Evolutionary conservation across 2,888 invertebrate species (phyloP).

Genomic region (Athripsodes cinereus): DNA sequence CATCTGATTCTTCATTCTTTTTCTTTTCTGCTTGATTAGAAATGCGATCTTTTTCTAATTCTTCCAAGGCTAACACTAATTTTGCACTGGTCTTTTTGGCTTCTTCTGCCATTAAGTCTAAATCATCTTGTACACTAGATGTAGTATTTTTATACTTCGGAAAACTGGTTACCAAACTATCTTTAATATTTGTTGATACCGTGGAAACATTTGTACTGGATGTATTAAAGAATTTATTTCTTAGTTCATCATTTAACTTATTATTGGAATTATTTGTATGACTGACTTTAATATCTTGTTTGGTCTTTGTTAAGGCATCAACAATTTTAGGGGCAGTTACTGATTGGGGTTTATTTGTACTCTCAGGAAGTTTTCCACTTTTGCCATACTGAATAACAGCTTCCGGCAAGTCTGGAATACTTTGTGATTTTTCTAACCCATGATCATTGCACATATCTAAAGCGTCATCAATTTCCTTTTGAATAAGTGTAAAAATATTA

Average conservation of each 20-base stretch:
- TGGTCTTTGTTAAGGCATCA: neutral
- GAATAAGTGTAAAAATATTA: constrained; percentile 73
- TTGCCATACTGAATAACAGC: constrained; percentile 24
- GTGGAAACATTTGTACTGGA: neutral
- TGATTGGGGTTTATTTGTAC: constrained; percentile 14
- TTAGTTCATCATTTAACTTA: neutral
- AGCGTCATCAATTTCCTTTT: constrained; percentile 57
- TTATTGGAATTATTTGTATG: neutral
- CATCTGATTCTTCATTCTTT: constrained; percentile 35
- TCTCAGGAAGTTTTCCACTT: constrained; percentile 22
- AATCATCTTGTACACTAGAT: constrained; percentile 55
- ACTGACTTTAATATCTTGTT: neutral
- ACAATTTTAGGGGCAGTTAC: constrained; percentile 3
- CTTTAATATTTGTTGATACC: neutral
- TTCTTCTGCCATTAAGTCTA: constrained; percentile 68
- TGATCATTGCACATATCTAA: constrained; percentile 47
- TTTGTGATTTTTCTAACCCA: constrained; percentile 55
- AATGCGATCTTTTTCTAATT: constrained; percentile 40
- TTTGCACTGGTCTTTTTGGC: constrained; percentile 69
- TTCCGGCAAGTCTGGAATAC: constrained; percentile 51
- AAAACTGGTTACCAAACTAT: neutral
- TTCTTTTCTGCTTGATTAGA: constrained; percentile 18
- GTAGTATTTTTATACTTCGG: constrained; percentile 29
- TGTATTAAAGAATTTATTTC: neutral
- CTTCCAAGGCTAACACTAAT: constrained; percentile 59